phyloP scores from a whole-genome alignment of 2,113 vertebrate species.

The Dasyprocta punctata region DNA sequence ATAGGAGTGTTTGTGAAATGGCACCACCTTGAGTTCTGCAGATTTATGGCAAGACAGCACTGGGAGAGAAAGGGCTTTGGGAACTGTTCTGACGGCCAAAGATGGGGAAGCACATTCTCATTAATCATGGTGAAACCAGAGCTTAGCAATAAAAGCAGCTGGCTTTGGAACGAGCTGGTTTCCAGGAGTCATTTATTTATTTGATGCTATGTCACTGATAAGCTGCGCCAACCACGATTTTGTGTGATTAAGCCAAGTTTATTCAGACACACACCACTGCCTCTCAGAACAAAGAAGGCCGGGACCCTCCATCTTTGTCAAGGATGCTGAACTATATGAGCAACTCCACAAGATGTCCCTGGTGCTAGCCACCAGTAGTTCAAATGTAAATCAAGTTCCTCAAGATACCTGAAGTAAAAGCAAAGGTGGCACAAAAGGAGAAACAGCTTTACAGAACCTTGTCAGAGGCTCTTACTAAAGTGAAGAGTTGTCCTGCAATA shows the following conservation, averaged over 20 bases:
- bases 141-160: constrained; percentile 62
- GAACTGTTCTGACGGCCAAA: constrained; percentile 8
- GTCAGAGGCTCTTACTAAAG: background rate
- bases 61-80: background rate
- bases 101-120: constrained; percentile 15
- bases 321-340: constrained; percentile 15
- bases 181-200: constrained; percentile 76
- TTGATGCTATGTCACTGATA: constrained; percentile 77
- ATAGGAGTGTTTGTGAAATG: background rate
- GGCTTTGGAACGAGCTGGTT: constrained; percentile 70
- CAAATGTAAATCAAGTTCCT: constrained; percentile 19
- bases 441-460: background rate
- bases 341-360: background rate
- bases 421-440: background rate
- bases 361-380: background rate
- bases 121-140: constrained; percentile 71
- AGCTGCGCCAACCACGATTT: constrained; percentile 51
- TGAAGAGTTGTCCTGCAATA: background rate
- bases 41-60: background rate
- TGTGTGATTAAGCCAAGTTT: constrained; percentile 69
- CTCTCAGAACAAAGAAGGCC: constrained; percentile 41
- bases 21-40: background rate
- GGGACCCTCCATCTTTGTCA: constrained; percentile 65
- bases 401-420: constrained; percentile 12
- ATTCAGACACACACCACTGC: constrained; percentile 55